Percentiles rank a stretch among this genome's conserved stretches.
phyloP scores from a whole-genome alignment of 2,797 vertebrate species.

The Pelochelys cantorii region DNA sequence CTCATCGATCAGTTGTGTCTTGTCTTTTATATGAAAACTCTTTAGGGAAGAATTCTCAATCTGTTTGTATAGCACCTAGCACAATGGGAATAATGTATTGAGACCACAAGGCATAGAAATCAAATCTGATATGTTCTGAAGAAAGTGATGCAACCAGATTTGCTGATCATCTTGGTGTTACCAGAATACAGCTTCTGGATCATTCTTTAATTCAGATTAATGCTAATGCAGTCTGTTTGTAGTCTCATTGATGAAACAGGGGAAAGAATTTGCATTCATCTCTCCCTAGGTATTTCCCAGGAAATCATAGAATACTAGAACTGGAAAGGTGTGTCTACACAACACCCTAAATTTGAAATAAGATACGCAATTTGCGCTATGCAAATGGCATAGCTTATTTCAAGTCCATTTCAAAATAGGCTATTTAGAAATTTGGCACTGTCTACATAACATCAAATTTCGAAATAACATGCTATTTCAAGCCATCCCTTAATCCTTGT shows the following conservation, averaged over 20 bases:
- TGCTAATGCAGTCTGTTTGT: background rate
- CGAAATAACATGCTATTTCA: too few relatives aligned
- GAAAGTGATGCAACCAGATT: background rate
- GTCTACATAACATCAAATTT: too few relatives aligned
- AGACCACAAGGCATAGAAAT: background rate
- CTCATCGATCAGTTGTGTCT: background rate
- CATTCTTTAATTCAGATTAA: background rate
- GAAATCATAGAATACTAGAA: background rate
- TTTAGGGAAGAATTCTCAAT: background rate
- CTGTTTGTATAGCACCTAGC: too few relatives aligned
- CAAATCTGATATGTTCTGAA: background rate
- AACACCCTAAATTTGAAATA: too few relatives aligned
- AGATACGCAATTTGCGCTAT: too few relatives aligned
- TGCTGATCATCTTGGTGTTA: background rate
- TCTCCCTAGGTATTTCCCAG: background rate
- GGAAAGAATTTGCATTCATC: background rate
- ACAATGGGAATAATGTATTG: background rate
- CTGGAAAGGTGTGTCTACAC: too few relatives aligned
- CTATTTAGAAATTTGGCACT: too few relatives aligned
- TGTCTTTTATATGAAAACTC: background rate
- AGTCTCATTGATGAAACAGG: background rate
- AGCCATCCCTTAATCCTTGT: too few relatives aligned
- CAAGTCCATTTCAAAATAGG: too few relatives aligned
- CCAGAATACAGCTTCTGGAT: background rate
- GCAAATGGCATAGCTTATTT: too few relatives aligned